A percentile compares a stretch with the other conserved stretches of the same genome.
Conservation (phyloP, 2,888 invertebrate species). For the Cheilosia impressa region DNA sequence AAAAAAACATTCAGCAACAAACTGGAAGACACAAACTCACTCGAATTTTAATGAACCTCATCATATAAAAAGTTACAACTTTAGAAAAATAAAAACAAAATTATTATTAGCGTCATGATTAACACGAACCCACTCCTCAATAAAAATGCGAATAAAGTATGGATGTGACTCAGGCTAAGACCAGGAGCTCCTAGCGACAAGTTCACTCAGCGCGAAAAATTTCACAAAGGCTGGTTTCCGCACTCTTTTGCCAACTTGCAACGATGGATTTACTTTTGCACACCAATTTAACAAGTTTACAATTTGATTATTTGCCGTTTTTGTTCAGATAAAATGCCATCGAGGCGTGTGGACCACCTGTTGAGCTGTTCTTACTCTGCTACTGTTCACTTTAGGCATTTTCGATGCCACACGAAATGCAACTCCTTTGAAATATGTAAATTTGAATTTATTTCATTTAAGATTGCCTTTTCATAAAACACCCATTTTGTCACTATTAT, state of each 20-base stretch:
- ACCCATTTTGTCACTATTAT: slow-evolving; percentile 4
- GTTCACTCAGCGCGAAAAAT: slow-evolving; percentile 31
- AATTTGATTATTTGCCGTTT: slow-evolving; percentile 2
- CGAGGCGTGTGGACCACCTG: slow-evolving; percentile 70
- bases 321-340: background rate
- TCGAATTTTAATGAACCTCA: no score
- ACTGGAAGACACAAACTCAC: no score
- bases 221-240: background rate
- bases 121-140: background rate
- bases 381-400: slow-evolving; percentile 61
- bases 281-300: background rate
- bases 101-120: background rate
- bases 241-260: background rate
- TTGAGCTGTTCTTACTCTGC: slow-evolving; percentile 57
- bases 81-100: no score
- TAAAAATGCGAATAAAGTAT: slow-evolving; percentile 53
- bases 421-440: background rate
- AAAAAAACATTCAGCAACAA: no score
- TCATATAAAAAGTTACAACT: no score
- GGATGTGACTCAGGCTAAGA: slow-evolving; percentile 74
- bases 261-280: background rate
- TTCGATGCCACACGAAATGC: background rate
- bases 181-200: slow-evolving; percentile 75
- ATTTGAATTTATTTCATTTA: background rate
- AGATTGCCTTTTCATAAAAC: background rate